A percentile compares a stretch with the other conserved stretches of the same genome.
Conservation (phyloP, 1,140 invertebrate species). For the Eueides isabella region DNA sequence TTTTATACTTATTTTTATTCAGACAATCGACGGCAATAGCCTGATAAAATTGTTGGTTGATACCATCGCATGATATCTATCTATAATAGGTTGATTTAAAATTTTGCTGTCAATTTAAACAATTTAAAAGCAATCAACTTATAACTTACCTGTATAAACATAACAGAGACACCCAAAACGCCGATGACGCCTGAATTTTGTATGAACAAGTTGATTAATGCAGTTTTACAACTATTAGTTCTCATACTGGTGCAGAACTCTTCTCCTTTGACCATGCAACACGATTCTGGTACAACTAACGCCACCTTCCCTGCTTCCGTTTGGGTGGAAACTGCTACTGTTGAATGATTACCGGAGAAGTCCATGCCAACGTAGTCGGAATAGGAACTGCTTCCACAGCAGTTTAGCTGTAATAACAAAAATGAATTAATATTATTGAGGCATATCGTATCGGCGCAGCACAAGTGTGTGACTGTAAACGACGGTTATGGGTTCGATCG, state of each 20-base stretch:
- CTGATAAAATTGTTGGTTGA: too few relatives aligned
- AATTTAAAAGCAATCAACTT: too few relatives aligned
- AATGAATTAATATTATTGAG: too few relatives aligned
- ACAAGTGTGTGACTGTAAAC: too few relatives aligned
- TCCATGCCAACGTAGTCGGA: conserved; percentile 62
- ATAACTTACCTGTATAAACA: conserved; percentile 64
- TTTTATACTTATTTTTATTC: too few relatives aligned
- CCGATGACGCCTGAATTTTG: conserved; percentile 70
- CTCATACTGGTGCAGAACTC: conserved; percentile 52
- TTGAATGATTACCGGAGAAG: conserved; percentile 57
- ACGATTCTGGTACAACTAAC: conserved; percentile 55
- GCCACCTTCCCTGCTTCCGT: conserved; percentile 42
- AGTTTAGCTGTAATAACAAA: conserved; percentile 58
- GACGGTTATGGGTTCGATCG: too few relatives aligned
- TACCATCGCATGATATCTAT: too few relatives aligned
- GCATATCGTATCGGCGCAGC: too few relatives aligned
- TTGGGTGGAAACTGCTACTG: conserved; percentile 44
- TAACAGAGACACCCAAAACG: conserved; percentile 72
- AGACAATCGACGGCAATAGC: too few relatives aligned
- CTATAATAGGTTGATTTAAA: too few relatives aligned
- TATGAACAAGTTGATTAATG: conserved; percentile 53
- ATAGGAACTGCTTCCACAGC: conserved; percentile 63
- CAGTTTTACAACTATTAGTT: conserved; percentile 55
- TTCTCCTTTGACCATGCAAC: conserved; percentile 49
- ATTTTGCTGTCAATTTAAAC: too few relatives aligned